These are phyloP conservation scores for Aythya baeri DNA, from an alignment of 2,113 vertebrate species.

Conservation along the genomic window DNA sequence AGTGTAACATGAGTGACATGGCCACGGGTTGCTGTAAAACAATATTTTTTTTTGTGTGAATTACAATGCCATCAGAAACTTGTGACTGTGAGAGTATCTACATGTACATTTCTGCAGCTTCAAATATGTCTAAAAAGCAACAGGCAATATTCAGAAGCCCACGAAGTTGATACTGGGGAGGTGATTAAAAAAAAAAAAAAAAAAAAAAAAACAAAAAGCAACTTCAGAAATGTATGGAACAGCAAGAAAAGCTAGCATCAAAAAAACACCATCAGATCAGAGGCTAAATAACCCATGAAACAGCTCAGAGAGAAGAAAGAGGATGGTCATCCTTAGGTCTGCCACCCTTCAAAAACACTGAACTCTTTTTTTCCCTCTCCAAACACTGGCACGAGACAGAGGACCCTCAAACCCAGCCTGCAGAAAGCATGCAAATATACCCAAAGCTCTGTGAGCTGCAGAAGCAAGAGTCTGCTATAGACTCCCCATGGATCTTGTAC, in stretches of 20 bases:
- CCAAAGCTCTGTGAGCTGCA: not conserved
- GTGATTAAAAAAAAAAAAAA: not conserved
- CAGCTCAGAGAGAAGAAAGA: not conserved
- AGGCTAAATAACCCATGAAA: not conserved
- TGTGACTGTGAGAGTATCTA: not conserved
- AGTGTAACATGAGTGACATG: not conserved
- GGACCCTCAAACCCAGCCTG: not conserved
- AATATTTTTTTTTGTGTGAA: not conserved
- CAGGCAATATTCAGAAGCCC: not conserved
- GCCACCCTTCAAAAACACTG: not conserved
- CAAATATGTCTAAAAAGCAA: not conserved
- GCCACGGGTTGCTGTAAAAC: fast-evolving
- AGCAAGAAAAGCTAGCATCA: not conserved
- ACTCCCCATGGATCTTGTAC: not conserved
- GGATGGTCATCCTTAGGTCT: not conserved
- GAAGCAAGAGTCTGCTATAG: not conserved
- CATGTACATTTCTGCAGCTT: not conserved
- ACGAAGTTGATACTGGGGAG: not conserved
- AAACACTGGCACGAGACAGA: not conserved
- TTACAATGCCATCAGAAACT: not conserved
- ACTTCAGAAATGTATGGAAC: not conserved
- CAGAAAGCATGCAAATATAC: not conserved
- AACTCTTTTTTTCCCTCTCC: not conserved
- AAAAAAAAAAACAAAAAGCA: not conserved
- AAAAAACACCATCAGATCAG: not conserved